Conservation (phyloP, 1,140 invertebrate species). For the Gryllus bimaculatus region DNA sequence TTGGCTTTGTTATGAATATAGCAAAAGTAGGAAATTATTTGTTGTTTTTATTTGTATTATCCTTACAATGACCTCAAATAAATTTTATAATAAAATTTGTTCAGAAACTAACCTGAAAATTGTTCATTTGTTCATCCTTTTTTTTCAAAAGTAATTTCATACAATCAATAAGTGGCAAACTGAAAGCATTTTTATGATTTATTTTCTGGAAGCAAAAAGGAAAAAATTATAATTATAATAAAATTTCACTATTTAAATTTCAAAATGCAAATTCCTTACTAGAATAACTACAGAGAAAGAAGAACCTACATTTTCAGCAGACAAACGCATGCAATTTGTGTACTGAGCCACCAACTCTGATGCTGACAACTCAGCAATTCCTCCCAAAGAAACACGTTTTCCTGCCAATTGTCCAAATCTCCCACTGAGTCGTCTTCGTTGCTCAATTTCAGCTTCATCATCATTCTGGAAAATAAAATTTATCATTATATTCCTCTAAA, state of each 20-base stretch:
- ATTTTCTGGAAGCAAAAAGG: conserved; percentile 54
- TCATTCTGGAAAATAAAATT: conserved; percentile 28
- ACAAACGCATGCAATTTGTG: conserved; percentile 55
- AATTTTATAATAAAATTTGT: no score
- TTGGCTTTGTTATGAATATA: no score
- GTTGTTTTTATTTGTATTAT: no score
- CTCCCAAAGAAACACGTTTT: conserved; percentile 34
- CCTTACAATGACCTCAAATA: no score
- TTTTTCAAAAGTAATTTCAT: conserved; percentile 61
- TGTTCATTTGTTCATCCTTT: conserved; percentile 53
- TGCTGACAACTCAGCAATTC: conserved; percentile 20
- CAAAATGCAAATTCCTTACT: conserved; percentile 7
- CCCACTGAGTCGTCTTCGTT: conserved; percentile 35
- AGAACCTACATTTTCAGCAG: conserved; percentile 51
- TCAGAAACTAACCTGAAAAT: conserved; percentile 40
- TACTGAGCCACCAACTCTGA: conserved; percentile 52
- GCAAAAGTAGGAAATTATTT: no score
- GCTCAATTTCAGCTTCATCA: conserved; percentile 35
- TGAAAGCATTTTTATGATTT: conserved; percentile 75
- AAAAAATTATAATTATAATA: conserved; percentile 18
- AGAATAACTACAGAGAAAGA: conserved; percentile 9
- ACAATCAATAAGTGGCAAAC: conserved; percentile 70
- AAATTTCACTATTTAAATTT: not conserved
- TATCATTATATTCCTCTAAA: not conserved
- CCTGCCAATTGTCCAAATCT: conserved; percentile 24